Conservation (phyloP, 2,113 vertebrate genomes). For the Podilymbus podiceps region DNA sequence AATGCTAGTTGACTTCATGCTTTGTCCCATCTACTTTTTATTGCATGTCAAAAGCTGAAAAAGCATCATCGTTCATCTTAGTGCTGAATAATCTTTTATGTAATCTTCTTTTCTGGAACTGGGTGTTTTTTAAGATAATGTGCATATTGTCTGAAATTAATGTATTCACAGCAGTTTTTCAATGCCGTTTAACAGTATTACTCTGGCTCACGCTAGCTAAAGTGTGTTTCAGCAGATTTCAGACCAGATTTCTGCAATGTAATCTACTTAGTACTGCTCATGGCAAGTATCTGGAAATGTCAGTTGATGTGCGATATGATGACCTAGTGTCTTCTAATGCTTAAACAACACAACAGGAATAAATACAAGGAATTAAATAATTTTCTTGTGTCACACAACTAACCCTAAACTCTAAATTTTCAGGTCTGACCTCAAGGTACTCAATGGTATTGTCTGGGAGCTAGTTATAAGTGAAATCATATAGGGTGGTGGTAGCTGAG, state of each 20-base stretch:
- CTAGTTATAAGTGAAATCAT: neutral
- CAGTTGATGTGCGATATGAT: neutral
- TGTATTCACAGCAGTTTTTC: neutral
- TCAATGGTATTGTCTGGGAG: neutral
- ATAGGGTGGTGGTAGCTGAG: neutral
- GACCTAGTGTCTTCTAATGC: neutral
- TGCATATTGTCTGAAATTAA: slow-evolving; percentile 24
- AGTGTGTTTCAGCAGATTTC: neutral
- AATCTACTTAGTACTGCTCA: neutral
- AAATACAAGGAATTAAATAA: neutral
- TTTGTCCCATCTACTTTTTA: neutral
- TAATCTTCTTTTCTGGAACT: slow-evolving; percentile 34
- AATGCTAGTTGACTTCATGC: neutral
- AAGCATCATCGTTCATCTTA: neutral
- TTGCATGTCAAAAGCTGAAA: neutral
- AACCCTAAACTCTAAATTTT: neutral
- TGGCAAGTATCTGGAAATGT: neutral
- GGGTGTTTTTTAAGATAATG: neutral
- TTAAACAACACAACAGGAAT: neutral
- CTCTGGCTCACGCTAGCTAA: neutral
- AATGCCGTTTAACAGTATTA: neutral
- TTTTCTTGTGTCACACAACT: neutral
- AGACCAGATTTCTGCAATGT: neutral
- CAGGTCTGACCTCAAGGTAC: neutral
- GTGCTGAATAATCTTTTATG: neutral